These are phyloP conservation scores for Ctenochaetus hawaiiensis DNA, from an alignment of 2,797 vertebrate genomes.

Conservation along the genomic window DNA sequence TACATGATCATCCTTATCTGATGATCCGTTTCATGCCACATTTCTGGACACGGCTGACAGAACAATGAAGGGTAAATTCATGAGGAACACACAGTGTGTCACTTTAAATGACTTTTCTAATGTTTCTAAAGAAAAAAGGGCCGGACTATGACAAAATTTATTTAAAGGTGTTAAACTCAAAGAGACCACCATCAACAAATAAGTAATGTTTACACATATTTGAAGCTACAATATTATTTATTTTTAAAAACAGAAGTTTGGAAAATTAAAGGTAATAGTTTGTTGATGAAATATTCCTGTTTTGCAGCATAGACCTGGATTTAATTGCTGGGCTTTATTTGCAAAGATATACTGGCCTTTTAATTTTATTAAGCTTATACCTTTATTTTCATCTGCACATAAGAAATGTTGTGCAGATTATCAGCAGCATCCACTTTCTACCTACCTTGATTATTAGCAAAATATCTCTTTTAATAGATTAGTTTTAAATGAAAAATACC, in stretches of 20 bases:
- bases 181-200: not conserved
- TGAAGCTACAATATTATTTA: not conserved
- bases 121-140: not conserved
- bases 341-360: not conserved
- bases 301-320: not conserved
- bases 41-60: not conserved
- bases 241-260: too few species aligned
- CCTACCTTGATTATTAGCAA: too few species aligned
- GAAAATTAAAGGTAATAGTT: too few species aligned
- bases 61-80: not conserved
- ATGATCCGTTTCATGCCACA: too few species aligned
- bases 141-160: not conserved
- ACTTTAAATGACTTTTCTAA: constrained; percentile 11
- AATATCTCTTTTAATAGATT: too few species aligned
- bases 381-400: too few species aligned
- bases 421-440: too few species aligned
- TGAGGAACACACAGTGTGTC: not conserved
- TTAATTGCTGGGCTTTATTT: not conserved
- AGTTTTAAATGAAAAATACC: too few species aligned
- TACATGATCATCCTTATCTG: too few species aligned
- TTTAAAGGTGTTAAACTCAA: not conserved
- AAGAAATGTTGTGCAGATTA: too few species aligned
- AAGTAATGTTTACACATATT: not conserved
- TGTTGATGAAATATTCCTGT: not conserved
- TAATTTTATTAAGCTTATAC: too few species aligned